Evolutionary conservation across 2,888 invertebrate species (phyloP).

Genomic region (Nipponacmea schrenckii): DNA sequence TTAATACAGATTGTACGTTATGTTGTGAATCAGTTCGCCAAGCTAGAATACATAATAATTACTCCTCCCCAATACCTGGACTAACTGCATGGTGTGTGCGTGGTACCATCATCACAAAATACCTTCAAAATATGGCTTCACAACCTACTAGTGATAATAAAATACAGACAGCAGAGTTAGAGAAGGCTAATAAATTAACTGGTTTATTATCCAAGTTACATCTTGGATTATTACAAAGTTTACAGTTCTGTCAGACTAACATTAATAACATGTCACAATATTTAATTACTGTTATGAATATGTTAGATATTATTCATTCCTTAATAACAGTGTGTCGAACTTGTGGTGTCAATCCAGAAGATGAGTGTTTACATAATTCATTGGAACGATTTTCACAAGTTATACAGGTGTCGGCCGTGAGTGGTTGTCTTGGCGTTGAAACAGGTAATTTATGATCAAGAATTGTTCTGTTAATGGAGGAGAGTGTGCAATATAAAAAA

Average conservation of each 20-base stretch:
- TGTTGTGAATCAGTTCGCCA: slow-evolving; percentile 59
- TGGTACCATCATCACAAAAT: slow-evolving; percentile 45
- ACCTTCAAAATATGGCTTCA: not conserved
- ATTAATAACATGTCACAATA: slow-evolving; percentile 30
- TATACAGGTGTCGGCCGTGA: slow-evolving; percentile 82
- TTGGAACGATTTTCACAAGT: slow-evolving; percentile 86
- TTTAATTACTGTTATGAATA: slow-evolving; percentile 26
- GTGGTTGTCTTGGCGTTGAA: slow-evolving; percentile 84
- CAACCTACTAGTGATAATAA: not conserved
- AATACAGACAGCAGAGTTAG: not conserved
- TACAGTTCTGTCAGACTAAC: slow-evolving; percentile 36
- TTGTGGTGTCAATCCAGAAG: slow-evolving; percentile 21
- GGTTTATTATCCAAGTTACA: slow-evolving; percentile 51
- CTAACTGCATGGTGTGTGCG: slow-evolving; percentile 60
- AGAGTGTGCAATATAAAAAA: not conserved
- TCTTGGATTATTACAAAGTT: slow-evolving; percentile 50
- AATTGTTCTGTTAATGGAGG: not conserved
- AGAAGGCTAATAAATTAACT: slow-evolving; percentile 33
- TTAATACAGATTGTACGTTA: slow-evolving; percentile 53
- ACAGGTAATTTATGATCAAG: slow-evolving; percentile 70
- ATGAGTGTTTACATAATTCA: slow-evolving; percentile 72
- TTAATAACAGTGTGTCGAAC: slow-evolving; percentile 6
- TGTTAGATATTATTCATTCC: slow-evolving; percentile 11
- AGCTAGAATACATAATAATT: slow-evolving; percentile 48
- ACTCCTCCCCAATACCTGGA: slow-evolving; percentile 55